Evolutionary conservation across 2,888 invertebrate species (phyloP).

Genomic region (Oxystoma pomonae): DNA sequence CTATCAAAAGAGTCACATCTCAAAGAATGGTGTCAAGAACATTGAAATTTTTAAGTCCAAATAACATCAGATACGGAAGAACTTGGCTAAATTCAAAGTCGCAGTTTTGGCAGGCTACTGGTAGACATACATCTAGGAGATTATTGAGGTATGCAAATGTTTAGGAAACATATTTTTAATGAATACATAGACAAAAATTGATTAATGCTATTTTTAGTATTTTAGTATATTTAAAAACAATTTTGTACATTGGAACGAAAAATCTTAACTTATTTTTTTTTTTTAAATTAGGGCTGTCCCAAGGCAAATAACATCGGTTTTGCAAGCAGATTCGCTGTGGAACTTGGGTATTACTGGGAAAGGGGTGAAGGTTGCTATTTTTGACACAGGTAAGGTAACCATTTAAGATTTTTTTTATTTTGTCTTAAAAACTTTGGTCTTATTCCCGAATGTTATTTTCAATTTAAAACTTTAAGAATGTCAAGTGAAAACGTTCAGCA

Average conservation of each 20-base stretch:
- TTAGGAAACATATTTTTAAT: no score
- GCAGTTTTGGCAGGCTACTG: constrained; percentile 60
- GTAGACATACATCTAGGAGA: constrained; percentile 62
- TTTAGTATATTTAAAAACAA: no score
- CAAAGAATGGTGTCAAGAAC: constrained; percentile 74
- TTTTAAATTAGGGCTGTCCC: constrained; percentile 71
- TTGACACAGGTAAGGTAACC: constrained; percentile 2
- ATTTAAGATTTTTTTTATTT: neutral
- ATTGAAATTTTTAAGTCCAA: constrained; percentile 61
- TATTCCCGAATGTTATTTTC: no score
- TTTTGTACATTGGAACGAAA: no score
- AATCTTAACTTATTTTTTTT: no score
- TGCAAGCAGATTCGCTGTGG: constrained; percentile 90
- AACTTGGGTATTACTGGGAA: constrained; percentile 61
- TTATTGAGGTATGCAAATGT: constrained; percentile 52
- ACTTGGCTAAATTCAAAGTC: constrained; percentile 54
- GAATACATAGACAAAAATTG: no score
- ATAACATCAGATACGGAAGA: constrained; percentile 40
- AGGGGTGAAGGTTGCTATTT: constrained; percentile 66
- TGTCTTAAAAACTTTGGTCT: no score
- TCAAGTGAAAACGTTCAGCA: no score
- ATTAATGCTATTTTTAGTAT: no score
- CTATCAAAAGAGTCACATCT: constrained; percentile 70
- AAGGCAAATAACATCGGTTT: constrained; percentile 78
- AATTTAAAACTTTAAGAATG: no score